These are phyloP conservation scores for Thamnophis elegans DNA, from an alignment of 2,797 vertebrate genomes.

Conservation along the genomic window DNA sequence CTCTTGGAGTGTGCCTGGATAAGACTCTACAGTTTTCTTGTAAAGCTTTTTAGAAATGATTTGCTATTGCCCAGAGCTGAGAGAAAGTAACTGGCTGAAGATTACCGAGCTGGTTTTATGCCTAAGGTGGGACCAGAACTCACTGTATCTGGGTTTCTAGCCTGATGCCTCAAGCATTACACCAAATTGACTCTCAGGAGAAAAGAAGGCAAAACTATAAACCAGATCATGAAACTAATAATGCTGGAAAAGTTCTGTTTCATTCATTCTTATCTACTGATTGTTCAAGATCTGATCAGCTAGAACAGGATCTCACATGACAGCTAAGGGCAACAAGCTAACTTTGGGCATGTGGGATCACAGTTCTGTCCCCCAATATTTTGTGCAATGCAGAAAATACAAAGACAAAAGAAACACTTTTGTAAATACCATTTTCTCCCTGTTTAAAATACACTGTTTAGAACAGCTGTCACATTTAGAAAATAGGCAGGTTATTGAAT, in stretches of 20 bases:
- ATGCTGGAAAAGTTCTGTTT: background rate
- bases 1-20: background rate
- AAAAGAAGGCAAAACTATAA: background rate
- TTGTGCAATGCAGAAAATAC: background rate
- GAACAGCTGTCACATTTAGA: background rate
- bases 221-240: background rate
- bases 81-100: background rate
- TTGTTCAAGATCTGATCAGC: background rate
- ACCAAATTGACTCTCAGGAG: background rate
- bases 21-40: background rate
- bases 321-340: background rate
- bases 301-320: background rate
- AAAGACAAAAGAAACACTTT: background rate
- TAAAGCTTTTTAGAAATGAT: background rate
- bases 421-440: background rate
- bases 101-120: background rate
- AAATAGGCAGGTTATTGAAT: background rate
- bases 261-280: background rate
- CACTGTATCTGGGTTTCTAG: background rate
- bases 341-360: background rate
- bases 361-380: background rate
- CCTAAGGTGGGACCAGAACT: background rate
- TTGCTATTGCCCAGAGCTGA: background rate
- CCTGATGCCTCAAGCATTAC: background rate
- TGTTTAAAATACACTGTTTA: background rate